These are phyloP conservation scores for Eunapius fragilis DNA, from an alignment of 37 sponge, comb jelly and placozoan genomes.

Conservation along the genomic window DNA sequence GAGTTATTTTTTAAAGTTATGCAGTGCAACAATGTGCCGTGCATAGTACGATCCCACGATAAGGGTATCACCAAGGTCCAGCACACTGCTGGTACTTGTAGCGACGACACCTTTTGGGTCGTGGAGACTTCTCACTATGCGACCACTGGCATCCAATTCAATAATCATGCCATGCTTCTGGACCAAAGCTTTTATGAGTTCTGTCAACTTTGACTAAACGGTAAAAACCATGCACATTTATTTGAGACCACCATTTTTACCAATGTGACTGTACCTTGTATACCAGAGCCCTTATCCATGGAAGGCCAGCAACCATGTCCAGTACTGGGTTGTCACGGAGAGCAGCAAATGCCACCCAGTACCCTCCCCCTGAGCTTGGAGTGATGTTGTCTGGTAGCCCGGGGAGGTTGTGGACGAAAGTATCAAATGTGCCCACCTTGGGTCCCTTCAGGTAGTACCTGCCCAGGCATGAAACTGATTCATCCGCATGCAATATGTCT, in stretches of 20 bases:
- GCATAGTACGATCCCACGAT: slow-evolving; percentile 33
- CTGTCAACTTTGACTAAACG: slow-evolving; percentile 12
- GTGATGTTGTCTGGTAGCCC: slow-evolving; percentile 86
- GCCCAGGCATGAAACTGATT: too few species aligned
- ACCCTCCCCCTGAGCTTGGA: slow-evolving; percentile 60
- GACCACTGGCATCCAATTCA: slow-evolving; percentile 26
- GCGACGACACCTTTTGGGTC: slow-evolving; percentile 26
- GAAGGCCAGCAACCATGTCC: slow-evolving; percentile 30
- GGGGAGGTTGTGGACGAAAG: slow-evolving; percentile 74
- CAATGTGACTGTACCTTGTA: too few species aligned
- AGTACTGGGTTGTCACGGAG: slow-evolving; percentile 7
- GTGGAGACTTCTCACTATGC: slow-evolving; percentile 27
- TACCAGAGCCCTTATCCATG: slow-evolving; percentile 22
- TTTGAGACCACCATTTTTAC: not conserved
- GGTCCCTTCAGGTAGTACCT: too few species aligned
- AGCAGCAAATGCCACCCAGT: slow-evolving; percentile 73
- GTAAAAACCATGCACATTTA: not conserved
- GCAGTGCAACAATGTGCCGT: slow-evolving; percentile 24
- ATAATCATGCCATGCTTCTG: slow-evolving; percentile 47
- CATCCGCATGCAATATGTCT: too few species aligned
- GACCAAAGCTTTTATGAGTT: not conserved
- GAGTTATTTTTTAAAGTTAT: too few species aligned
- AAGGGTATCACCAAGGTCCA: slow-evolving; percentile 47
- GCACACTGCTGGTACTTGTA: slow-evolving; percentile 30
- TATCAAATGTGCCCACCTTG: slow-evolving; percentile 66